A percentile compares a stretch with the other conserved stretches of the same genome.
Conservation (phyloP, 2,113 vertebrate genomes). For the Bubo bubo region DNA sequence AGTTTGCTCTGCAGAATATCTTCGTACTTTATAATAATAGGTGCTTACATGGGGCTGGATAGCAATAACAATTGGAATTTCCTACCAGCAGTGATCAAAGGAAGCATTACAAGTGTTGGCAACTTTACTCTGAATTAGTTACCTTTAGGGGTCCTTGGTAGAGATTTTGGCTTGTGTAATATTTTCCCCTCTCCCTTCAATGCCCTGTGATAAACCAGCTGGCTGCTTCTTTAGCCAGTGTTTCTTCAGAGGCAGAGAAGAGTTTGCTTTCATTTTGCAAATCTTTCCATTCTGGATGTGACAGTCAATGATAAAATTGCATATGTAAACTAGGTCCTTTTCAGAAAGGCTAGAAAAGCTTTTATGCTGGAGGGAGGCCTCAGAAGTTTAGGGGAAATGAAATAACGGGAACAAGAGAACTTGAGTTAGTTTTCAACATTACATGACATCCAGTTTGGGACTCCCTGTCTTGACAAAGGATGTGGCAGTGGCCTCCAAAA, state of each 20-base stretch:
- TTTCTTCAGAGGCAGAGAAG: not conserved
- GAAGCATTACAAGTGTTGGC: not conserved
- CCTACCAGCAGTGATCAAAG: not conserved
- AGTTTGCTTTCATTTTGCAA: not conserved
- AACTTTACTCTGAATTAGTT: not conserved
- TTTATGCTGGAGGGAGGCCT: not conserved
- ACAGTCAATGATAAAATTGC: not conserved
- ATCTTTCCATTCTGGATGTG: not conserved
- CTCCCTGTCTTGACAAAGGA: not conserved
- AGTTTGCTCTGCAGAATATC: not conserved
- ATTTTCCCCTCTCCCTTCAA: not conserved
- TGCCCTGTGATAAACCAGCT: not conserved
- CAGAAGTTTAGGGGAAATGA: not conserved
- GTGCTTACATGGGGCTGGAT: not conserved
- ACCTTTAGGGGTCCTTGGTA: not conserved
- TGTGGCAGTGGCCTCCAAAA: fast-evolving
- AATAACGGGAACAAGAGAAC: not conserved
- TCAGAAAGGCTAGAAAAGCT: not conserved
- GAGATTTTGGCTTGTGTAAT: not conserved
- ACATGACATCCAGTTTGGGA: not conserved
- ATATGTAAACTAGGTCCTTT: not conserved
- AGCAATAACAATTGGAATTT: constrained; percentile 37
- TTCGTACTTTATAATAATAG: not conserved
- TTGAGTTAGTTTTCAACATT: not conserved
- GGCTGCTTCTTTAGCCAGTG: not conserved